A percentile compares a stretch with the other conserved stretches of the same genome.
Evolutionary conservation across 2,113 vertebrate species (phyloP).

Genomic region (Sylvietta virens): DNA sequence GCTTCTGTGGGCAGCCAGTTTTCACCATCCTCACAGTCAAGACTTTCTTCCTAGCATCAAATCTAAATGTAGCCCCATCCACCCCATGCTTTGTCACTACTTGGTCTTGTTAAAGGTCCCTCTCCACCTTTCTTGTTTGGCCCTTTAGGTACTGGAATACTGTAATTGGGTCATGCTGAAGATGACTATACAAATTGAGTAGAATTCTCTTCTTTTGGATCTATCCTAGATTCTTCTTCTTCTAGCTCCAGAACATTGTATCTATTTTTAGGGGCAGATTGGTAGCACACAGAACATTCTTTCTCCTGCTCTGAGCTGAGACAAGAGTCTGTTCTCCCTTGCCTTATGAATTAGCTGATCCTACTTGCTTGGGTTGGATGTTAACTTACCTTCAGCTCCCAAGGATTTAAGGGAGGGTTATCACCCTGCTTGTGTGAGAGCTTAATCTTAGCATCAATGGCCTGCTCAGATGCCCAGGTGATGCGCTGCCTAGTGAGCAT

Average conservation of each 20-base stretch:
- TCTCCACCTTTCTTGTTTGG: background rate
- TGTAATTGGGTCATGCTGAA: background rate
- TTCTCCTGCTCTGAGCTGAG: background rate
- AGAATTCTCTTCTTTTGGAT: background rate
- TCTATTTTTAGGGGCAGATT: accelerated
- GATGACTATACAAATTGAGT: background rate
- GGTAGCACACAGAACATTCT: background rate
- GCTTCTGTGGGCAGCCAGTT: background rate
- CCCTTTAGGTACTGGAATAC: background rate
- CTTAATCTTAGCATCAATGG: background rate
- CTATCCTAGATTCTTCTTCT: background rate
- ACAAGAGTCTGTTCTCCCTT: background rate
- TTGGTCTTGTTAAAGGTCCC: background rate
- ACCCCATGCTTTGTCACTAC: background rate
- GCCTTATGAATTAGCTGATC: background rate
- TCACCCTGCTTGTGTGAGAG: background rate
- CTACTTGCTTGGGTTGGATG: background rate
- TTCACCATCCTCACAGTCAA: background rate
- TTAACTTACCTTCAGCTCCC: background rate
- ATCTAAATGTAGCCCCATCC: background rate
- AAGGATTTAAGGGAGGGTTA: background rate
- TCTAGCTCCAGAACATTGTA: background rate
- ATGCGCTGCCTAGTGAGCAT: accelerated
- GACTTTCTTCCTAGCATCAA: background rate
- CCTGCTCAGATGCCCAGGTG: background rate